Conservation (phyloP, 2,797 vertebrate species). For the Gadopsis marmoratus region DNA sequence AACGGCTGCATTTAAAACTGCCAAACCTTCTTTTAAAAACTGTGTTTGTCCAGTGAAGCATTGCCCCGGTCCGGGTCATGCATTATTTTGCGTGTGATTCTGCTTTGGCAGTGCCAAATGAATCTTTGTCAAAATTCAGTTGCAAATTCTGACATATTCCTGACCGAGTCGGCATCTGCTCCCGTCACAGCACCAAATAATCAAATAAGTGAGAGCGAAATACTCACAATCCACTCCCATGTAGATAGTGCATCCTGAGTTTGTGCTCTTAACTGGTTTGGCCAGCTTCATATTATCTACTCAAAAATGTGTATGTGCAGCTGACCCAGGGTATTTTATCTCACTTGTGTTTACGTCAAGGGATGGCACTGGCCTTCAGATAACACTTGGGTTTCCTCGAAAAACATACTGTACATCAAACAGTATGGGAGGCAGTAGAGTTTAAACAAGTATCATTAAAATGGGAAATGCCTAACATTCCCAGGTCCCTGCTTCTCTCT, state of each 20-base stretch:
- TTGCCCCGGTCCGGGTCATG: slow-evolving; percentile 6
- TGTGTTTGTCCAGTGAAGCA: slow-evolving; percentile 39
- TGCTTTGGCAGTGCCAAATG: background rate
- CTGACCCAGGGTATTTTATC: slow-evolving; percentile 15
- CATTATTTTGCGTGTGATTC: slow-evolving; percentile 44
- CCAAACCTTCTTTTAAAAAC: slow-evolving; percentile 26
- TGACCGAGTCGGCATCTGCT: slow-evolving; percentile 18
- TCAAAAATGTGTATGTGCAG: slow-evolving; percentile 12
- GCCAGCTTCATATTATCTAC: slow-evolving; percentile 20
- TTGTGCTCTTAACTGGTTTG: slow-evolving; percentile 28
- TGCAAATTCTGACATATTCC: slow-evolving; percentile 23
- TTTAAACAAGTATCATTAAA: background rate
- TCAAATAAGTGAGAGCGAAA: slow-evolving; percentile 6
- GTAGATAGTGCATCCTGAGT: background rate
- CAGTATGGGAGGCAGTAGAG: slow-evolving; percentile 2
- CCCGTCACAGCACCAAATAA: background rate
- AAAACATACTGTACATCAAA: slow-evolving; percentile 8
- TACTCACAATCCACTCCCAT: slow-evolving; percentile 8
- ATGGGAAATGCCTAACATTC: background rate
- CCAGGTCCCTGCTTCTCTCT: background rate
- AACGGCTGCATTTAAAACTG: slow-evolving; percentile 20
- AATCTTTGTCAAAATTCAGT: slow-evolving; percentile 30
- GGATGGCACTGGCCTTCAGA: slow-evolving; percentile 6
- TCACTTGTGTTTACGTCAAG: slow-evolving; percentile 17
- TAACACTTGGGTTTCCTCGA: background rate